These are phyloP conservation scores for Muscicapa adusta DNA, from an alignment of 2,113 vertebrate species.

Conservation along the genomic window DNA sequence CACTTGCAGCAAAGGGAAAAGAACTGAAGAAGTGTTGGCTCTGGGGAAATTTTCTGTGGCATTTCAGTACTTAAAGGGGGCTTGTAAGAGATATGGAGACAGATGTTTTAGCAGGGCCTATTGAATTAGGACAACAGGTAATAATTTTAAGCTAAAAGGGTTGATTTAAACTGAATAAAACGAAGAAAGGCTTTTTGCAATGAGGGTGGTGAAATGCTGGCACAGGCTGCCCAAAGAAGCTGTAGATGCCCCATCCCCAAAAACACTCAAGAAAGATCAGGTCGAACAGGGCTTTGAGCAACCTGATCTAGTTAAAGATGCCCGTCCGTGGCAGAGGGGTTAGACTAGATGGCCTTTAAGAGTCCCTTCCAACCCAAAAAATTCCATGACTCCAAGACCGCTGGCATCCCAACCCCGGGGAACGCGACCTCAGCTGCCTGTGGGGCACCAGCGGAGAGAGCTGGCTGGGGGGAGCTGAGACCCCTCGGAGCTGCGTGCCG, in stretches of 20 bases:
- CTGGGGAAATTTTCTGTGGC: background rate
- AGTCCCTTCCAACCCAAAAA: background rate
- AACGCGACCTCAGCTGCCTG: rapidly evolving
- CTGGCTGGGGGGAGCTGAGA: rapidly evolving
- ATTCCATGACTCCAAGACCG: background rate
- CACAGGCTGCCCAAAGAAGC: too few species aligned
- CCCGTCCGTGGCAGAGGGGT: background rate
- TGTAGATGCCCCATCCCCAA: rapidly evolving
- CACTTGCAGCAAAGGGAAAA: background rate
- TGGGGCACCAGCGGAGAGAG: background rate
- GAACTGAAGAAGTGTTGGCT: background rate
- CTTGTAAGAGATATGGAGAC: background rate
- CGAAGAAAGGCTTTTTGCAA: background rate
- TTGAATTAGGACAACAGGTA: background rate
- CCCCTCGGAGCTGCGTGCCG: rapidly evolving
- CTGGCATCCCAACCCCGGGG: rapidly evolving
- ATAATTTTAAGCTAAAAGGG: background rate
- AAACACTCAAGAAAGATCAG: background rate
- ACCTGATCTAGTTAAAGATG: background rate
- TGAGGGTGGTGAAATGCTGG: background rate
- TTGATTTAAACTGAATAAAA: background rate
- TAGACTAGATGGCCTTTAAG: background rate
- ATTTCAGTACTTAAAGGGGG: background rate
- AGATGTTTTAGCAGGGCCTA: background rate
- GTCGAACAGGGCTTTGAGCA: background rate